These are phyloP conservation scores for Drosophila basisetae DNA, from an alignment of 2,888 invertebrate genomes.

Conservation along the genomic window DNA sequence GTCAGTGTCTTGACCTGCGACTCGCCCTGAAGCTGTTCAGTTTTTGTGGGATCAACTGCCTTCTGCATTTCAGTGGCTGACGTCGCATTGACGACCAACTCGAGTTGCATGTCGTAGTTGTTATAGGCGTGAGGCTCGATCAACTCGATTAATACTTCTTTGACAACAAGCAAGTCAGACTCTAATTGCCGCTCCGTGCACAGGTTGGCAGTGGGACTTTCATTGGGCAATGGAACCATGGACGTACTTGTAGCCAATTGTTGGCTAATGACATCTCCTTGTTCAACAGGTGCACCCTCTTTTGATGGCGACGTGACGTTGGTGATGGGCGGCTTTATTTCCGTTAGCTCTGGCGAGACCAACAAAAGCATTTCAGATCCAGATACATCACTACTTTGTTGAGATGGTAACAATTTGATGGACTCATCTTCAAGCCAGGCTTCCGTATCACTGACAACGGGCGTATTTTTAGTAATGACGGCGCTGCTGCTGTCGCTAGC, in stretches of 20 bases:
- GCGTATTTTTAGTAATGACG: constrained; percentile 49
- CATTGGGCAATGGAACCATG: constrained; percentile 21
- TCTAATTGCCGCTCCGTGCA: constrained; percentile 22
- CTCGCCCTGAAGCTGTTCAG: neutral
- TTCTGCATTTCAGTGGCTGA: neutral
- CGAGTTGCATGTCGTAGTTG: neutral
- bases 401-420: neutral
- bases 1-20: neutral
- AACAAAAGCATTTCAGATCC: neutral
- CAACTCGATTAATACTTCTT: constrained; percentile 82
- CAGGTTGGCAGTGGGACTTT: constrained; percentile 25
- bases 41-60: neutral
- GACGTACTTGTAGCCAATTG: constrained; percentile 16
- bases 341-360: neutral
- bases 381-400: neutral
- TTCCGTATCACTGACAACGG: constrained; percentile 36
- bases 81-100: neutral
- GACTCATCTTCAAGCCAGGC: constrained; percentile 18
- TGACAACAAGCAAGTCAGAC: constrained; percentile 48
- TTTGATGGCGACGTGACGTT: constrained; percentile 61
- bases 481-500: constrained; percentile 12
- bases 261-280: neutral
- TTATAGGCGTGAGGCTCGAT: constrained; percentile 48
- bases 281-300: constrained; percentile 8
- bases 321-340: constrained; percentile 50